Evolutionary conservation across 1,140 invertebrate genomes (phyloP).

Genomic region (Drosophila micromelanica): DNA sequence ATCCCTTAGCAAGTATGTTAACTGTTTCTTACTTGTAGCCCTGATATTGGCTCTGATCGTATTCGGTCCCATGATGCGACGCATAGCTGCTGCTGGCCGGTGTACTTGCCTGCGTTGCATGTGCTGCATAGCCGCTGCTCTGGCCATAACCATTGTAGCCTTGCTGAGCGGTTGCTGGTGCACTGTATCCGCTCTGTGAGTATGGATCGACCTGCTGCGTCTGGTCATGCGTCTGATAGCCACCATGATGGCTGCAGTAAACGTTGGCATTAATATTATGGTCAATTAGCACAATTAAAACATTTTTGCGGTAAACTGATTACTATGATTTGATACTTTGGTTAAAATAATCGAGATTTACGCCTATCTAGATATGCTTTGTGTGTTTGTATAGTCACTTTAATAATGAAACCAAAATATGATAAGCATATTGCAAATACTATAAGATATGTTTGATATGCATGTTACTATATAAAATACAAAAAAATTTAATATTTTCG

Average conservation of each 20-base stretch:
- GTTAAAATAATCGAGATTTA: too few relatives aligned
- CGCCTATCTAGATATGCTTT: too few relatives aligned
- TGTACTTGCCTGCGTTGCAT: slow-evolving; percentile 60
- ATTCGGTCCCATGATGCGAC: slow-evolving; percentile 65
- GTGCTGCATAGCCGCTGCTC: slow-evolving; percentile 65
- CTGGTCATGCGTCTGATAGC: slow-evolving; percentile 77
- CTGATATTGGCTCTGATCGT: slow-evolving; percentile 83
- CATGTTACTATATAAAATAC: too few relatives aligned
- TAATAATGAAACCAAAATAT: too few relatives aligned
- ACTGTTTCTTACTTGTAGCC: slow-evolving; percentile 66
- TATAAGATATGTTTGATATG: too few relatives aligned
- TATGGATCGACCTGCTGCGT: slow-evolving; percentile 80
- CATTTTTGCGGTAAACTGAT: background rate
- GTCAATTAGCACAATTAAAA: background rate
- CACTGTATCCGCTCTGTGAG: slow-evolving; percentile 72
- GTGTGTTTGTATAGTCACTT: too few relatives aligned
- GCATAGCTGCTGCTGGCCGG: slow-evolving; percentile 72
- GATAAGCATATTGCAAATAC: too few relatives aligned
- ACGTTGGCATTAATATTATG: slow-evolving; percentile 42
- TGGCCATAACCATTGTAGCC: slow-evolving; percentile 81
- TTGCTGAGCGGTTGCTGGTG: slow-evolving; percentile 61
- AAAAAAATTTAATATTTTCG: too few relatives aligned
- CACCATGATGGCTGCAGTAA: slow-evolving; percentile 69
- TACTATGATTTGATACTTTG: background rate
- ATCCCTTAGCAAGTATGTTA: background rate